Percentiles rank a stretch among this genome's conserved stretches.
These are phyloP conservation scores for Melipona bicolor DNA, from an alignment of 2,888 invertebrate species.

Conservation along the genomic window DNA sequence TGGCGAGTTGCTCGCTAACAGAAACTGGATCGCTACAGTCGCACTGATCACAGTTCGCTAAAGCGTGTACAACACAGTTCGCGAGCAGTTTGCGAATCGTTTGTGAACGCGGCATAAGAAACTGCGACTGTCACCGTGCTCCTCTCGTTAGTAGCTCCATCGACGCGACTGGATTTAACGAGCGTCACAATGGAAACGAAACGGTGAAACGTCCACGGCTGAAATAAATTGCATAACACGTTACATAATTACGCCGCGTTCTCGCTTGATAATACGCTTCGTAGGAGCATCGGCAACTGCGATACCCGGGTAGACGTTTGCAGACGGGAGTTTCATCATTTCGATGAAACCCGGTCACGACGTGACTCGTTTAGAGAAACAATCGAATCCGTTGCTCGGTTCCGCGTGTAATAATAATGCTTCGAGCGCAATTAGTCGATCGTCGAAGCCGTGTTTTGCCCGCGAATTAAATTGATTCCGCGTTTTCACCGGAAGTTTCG, in stretches of 20 bases:
- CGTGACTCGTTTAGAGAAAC: conserved; percentile 18
- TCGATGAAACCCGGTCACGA: conserved; percentile 1
- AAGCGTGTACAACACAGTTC: too few relatives aligned
- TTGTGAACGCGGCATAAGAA: background rate
- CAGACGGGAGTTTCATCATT: too few relatives aligned
- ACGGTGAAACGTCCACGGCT: conserved; percentile 30
- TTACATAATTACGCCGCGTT: conserved; percentile 64
- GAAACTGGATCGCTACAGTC: too few relatives aligned
- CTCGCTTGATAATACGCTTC: conserved; percentile 64
- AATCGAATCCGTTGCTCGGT: conserved; percentile 2
- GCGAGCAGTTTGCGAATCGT: too few relatives aligned
- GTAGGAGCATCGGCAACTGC: conserved; percentile 49
- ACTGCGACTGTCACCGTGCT: conserved; percentile 15
- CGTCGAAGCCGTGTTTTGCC: background rate
- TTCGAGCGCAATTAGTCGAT: conserved; percentile 25
- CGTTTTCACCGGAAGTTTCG: background rate
- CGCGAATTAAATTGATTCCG: conserved; percentile 23
- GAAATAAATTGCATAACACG: conserved; percentile 59
- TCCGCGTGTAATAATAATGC: conserved; percentile 27
- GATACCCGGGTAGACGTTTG: too few relatives aligned
- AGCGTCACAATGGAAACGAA: conserved; percentile 42
- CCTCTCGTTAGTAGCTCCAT: conserved; percentile 32
- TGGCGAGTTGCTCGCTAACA: too few relatives aligned
- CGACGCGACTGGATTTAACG: conserved; percentile 49
- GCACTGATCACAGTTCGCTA: too few relatives aligned